These are phyloP conservation scores for Cairina moschata DNA, from an alignment of 2,113 vertebrate genomes.

Conservation along the genomic window DNA sequence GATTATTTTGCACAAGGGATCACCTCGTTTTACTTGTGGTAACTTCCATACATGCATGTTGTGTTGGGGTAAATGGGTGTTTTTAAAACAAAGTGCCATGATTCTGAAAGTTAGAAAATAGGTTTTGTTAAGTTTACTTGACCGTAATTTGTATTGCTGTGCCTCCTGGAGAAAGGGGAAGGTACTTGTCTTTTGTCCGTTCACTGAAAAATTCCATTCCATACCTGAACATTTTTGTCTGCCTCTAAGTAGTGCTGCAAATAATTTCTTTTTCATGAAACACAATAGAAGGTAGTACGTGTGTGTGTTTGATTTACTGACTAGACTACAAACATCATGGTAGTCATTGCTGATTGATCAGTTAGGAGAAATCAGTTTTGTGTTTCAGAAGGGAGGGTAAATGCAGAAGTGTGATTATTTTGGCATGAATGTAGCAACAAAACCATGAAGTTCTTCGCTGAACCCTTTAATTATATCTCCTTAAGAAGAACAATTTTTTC, in stretches of 20 bases:
- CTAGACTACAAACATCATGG: neutral
- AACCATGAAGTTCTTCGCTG: neutral
- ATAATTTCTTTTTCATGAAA: neutral
- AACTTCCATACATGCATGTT: neutral
- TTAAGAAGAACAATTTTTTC: neutral
- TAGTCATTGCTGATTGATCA: fast-evolving
- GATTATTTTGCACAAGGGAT: neutral
- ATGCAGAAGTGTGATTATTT: neutral
- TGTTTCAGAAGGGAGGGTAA: neutral
- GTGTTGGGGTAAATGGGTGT: neutral
- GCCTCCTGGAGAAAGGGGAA: neutral
- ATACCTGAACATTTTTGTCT: neutral
- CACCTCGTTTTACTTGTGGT: neutral
- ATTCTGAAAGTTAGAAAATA: neutral
- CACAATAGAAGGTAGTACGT: neutral
- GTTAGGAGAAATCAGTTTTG: neutral
- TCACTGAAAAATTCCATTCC: neutral
- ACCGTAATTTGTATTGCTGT: neutral
- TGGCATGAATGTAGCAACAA: neutral
- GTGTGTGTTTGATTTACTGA: neutral
- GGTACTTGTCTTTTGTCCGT: neutral
- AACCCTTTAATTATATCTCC: neutral
- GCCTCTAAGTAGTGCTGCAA: neutral
- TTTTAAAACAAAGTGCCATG: neutral
- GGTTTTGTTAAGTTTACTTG: neutral